Conservation (phyloP, 2,888 invertebrate genomes). For the Lydus trimaculatus region DNA sequence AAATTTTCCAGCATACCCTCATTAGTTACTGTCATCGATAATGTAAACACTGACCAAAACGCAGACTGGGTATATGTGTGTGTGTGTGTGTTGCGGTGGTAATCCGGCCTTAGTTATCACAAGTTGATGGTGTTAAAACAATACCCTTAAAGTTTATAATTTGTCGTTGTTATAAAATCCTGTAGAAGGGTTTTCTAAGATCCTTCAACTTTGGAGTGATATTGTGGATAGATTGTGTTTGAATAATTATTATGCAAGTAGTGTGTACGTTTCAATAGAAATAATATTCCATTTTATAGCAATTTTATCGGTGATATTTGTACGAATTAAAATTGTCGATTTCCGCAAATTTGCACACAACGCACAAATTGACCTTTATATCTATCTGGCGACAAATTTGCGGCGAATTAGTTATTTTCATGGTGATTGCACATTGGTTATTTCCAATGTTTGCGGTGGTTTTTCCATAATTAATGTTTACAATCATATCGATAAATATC, state of each 20-base stretch:
- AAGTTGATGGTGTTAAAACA: not conserved
- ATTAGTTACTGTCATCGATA: constrained; percentile 4
- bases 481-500: not conserved
- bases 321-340: too few relatives aligned
- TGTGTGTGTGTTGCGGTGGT: not conserved
- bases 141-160: not conserved
- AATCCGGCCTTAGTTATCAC: not conserved
- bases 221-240: too few relatives aligned
- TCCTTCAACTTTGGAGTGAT: not conserved
- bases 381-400: constrained; percentile 5
- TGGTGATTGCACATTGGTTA: constrained; percentile 5
- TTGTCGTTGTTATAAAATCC: not conserved
- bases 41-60: not conserved
- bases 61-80: too few relatives aligned
- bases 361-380: constrained; percentile 3
- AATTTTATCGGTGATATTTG: too few relatives aligned
- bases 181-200: not conserved
- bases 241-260: too few relatives aligned
- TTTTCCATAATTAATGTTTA: constrained; percentile 7
- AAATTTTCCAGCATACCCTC: not conserved
- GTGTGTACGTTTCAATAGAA: too few relatives aligned
- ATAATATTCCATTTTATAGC: too few relatives aligned
- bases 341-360: constrained; percentile 7
- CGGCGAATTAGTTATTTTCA: constrained; percentile 1
- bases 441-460: constrained; percentile 3